Base-by-base conservation (phyloP, 2,797 vertebrate species). In the Leptoclinus maculatus region DNA sequence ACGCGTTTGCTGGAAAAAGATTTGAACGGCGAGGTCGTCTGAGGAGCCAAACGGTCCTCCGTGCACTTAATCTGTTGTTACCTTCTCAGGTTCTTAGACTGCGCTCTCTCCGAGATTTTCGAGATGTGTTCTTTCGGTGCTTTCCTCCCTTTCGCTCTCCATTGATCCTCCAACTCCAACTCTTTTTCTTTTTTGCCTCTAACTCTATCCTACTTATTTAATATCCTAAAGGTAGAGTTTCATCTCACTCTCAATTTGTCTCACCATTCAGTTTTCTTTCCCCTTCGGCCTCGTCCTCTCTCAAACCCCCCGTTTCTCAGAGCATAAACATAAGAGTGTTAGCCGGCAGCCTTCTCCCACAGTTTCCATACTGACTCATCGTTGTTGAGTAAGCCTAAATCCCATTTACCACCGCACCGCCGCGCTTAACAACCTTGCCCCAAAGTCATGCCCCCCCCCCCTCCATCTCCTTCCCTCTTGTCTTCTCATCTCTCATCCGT, bases 341-440 rank as follows among this genome's bases (percentile, higher is more conserved):
- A 54, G 80, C 83, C 59, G 27, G 62, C 69, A 71, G 84, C 63
- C 57, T 82, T 88, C 81, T 89, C 83, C 83, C 86, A 84, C 82
- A 89, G 75, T 90, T 90, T 92, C 89, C 85, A 89, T 13, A 77
- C 90, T 87, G 90, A 92, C 83, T 93, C 91, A 86, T 92, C 80
- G 80, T 62, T 88, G 91, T 91, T 91, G 89, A 87, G 87, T 86
- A 82, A 90, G 79, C 78, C 83, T 76, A 90, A 91, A 93, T 92
- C 83, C 77, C 86, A 76, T 92, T 93, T 92, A 84, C 83, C 77
- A 82, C 88, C 74, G 68, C 58, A 43, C 76, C 62, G 53, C 75
- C 36, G 7, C 17, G 6, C 81, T 79, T 51, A 23, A 76, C 87
- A 90, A 83, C 84, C 82, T 80, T 87, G 63, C 86, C 90, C 83